phyloP scores from a whole-genome alignment of 1,140 invertebrate species.

The Nasonia giraulti region DNA sequence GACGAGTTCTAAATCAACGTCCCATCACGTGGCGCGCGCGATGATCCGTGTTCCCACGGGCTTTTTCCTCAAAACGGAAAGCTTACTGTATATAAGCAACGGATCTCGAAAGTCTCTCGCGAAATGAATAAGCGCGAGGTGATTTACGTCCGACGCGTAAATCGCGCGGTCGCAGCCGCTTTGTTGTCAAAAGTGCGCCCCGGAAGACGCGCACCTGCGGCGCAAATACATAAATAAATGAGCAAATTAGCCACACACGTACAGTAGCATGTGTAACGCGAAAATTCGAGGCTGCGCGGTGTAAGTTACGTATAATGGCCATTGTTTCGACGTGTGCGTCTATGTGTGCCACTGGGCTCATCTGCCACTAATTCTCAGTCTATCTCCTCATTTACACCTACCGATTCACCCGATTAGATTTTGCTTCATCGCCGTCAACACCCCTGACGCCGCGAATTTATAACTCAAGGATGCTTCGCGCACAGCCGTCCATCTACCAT shows the following conservation, averaged over 20 bases:
- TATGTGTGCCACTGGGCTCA: no score
- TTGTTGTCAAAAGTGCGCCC: neutral
- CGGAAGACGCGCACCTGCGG: slow-evolving; percentile 2
- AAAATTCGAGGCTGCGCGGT: no score
- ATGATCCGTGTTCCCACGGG: neutral
- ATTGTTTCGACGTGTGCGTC: no score
- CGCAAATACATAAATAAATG: slow-evolving; percentile 43
- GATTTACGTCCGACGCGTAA: slow-evolving; percentile 31
- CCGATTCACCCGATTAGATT: slow-evolving; percentile 13
- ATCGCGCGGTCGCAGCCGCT: neutral
- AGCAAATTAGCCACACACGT: neutral
- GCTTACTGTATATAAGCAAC: neutral
- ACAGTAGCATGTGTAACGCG: neutral
- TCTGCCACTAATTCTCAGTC: no score
- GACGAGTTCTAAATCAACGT: slow-evolving; percentile 29
- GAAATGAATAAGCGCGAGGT: slow-evolving; percentile 18
- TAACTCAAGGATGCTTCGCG: neutral
- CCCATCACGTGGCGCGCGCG: neutral
- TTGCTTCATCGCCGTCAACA: slow-evolving; percentile 11
- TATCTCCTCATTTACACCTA: no score
- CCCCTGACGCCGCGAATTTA: slow-evolving; percentile 5
- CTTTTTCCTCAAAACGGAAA: slow-evolving; percentile 22
- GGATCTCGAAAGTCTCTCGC: neutral
- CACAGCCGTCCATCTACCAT: slow-evolving; percentile 21
- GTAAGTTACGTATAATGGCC: no score